Conservation (phyloP, 2,797 vertebrate genomes). For the Molossus molossus region DNA sequence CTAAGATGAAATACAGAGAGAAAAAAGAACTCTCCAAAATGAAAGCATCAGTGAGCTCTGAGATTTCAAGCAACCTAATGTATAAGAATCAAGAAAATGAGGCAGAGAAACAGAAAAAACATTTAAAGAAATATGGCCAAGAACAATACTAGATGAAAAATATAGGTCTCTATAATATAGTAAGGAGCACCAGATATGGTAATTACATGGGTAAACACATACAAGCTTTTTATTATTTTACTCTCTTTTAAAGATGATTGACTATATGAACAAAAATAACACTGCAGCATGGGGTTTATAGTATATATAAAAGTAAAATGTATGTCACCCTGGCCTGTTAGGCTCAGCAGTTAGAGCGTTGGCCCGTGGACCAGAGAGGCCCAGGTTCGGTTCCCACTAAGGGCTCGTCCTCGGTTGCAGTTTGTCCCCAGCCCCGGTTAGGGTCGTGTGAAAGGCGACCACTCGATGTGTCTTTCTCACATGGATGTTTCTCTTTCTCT, state of each 20-base stretch:
- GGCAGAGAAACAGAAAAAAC: neutral
- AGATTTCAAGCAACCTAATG: neutral
- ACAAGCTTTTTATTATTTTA: slow-evolving; percentile 47
- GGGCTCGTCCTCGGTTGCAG: no score
- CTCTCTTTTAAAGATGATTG: neutral
- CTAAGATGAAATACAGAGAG: slow-evolving; percentile 1
- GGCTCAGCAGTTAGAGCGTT: no score
- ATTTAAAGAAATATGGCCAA: slow-evolving; percentile 50
- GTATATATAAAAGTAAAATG: neutral
- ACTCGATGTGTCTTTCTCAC: no score
- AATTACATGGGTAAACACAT: neutral
- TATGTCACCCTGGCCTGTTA: neutral
- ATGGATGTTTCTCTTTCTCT: no score
- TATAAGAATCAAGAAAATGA: neutral
- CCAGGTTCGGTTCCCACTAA: no score
- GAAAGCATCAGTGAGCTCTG: slow-evolving; percentile 6
- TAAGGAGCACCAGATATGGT: neutral
- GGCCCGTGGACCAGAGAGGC: no score
- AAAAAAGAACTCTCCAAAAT: neutral
- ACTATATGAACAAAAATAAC: slow-evolving; percentile 52
- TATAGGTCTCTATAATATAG: slow-evolving; percentile 1
- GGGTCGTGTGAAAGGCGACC: no score
- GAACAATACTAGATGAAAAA: slow-evolving; percentile 21
- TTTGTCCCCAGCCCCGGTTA: no score
- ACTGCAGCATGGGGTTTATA: neutral